Conservation (phyloP, 2,888 invertebrate species). For the Ametastegia equiseti region DNA sequence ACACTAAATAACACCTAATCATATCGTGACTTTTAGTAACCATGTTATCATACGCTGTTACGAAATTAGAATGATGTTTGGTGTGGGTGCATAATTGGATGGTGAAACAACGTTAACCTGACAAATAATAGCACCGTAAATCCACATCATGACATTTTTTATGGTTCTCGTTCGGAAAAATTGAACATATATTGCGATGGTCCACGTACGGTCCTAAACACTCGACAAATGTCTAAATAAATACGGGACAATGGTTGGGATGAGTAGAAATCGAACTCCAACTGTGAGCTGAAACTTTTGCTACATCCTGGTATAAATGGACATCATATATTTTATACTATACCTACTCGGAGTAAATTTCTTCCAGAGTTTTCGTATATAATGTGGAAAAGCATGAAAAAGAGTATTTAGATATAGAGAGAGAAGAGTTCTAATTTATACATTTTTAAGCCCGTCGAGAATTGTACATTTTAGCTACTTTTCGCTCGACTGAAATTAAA, state of each 20-base stretch:
- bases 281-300: too few relatives aligned
- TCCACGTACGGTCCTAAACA: too few relatives aligned
- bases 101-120: too few relatives aligned
- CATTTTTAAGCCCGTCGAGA: neutral
- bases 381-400: neutral
- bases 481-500: neutral
- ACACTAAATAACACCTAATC: neutral
- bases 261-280: too few relatives aligned
- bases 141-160: too few relatives aligned
- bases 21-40: neutral
- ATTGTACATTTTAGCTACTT: conserved; percentile 4
- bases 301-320: too few relatives aligned
- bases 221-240: too few relatives aligned
- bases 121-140: too few relatives aligned
- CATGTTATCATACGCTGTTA: neutral
- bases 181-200: too few relatives aligned
- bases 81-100: neutral
- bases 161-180: too few relatives aligned
- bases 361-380: neutral
- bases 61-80: neutral
- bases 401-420: neutral
- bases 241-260: too few relatives aligned
- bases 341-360: neutral
- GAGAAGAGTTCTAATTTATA: neutral
- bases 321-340: neutral